Evolutionary conservation across 2,797 vertebrate species (phyloP).

Genomic region (Semotilus atromaculatus): DNA sequence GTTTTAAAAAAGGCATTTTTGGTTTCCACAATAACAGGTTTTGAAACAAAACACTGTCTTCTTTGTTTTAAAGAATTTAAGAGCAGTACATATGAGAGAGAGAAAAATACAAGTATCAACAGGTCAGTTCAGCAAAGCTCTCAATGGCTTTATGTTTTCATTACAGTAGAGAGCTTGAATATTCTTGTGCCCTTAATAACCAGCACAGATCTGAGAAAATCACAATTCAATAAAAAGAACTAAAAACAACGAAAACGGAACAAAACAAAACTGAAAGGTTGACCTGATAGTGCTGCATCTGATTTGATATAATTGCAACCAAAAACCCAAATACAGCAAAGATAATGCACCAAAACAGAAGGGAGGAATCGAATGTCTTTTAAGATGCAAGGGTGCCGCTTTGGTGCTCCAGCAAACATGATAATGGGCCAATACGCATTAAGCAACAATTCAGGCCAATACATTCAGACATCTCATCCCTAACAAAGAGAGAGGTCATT

Average conservation of each 20-base stretch:
- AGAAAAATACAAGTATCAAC: not conserved
- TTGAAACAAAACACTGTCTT: not conserved
- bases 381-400: conserved; percentile 2
- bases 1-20: conserved; percentile 26
- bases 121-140: conserved; percentile 11
- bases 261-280: not conserved
- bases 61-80: conserved; percentile 9
- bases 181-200: conserved; percentile 33
- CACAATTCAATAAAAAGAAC: conserved; percentile 1
- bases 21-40: conserved; percentile 22
- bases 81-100: not conserved
- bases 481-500: conserved; percentile 1
- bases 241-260: not conserved
- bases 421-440: conserved; percentile 19
- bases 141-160: conserved; percentile 54
- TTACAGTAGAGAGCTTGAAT: conserved; percentile 23
- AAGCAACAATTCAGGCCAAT: not conserved
- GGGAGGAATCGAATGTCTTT: not conserved
- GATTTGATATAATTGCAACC: not conserved
- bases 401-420: conserved; percentile 32
- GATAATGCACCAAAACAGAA: not conserved
- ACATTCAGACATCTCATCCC: conserved; percentile 28
- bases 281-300: conserved; percentile 27
- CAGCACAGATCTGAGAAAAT: conserved; percentile 19
- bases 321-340: not conserved